Conservation (phyloP, 2,888 invertebrate species). For the Allygus modestus region DNA sequence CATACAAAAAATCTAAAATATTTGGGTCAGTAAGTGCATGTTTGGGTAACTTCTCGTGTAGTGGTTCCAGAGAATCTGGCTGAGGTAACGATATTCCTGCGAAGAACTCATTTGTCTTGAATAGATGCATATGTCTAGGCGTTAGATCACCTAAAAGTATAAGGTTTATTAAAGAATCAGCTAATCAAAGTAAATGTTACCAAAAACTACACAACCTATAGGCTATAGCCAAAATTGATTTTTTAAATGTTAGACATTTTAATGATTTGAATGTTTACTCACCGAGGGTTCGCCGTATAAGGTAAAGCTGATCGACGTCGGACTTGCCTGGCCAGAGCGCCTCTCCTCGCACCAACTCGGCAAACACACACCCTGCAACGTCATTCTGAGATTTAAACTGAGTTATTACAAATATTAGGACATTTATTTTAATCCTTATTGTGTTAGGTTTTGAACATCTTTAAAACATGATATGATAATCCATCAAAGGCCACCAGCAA, state of each 20-base stretch:
- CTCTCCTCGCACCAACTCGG: slow-evolving; percentile 92
- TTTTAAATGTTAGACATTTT: too few relatives aligned
- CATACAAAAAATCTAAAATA: slow-evolving; percentile 91
- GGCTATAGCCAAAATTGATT: too few relatives aligned
- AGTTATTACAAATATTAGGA: too few relatives aligned
- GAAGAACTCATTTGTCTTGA: slow-evolving; percentile 96
- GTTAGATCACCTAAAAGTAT: slow-evolving; percentile 85
- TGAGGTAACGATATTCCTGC: slow-evolving; percentile 95
- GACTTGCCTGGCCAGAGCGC: slow-evolving; percentile 99
- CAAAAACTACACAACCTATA: too few relatives aligned
- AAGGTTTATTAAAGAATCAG: slow-evolving; percentile 39
- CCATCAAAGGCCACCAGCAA: too few relatives aligned
- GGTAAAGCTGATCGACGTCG: slow-evolving; percentile 98
- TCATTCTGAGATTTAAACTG: too few relatives aligned
- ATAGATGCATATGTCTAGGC: slow-evolving; percentile 96
- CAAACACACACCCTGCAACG: slow-evolving; percentile 87
- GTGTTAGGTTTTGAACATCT: too few relatives aligned
- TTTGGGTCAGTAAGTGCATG: slow-evolving; percentile 80
- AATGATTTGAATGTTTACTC: slow-evolving; percentile 53
- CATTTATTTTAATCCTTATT: too few relatives aligned
- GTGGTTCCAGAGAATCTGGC: slow-evolving; percentile 89
- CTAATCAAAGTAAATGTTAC: too few relatives aligned
- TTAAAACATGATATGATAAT: too few relatives aligned
- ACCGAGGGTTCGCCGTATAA: slow-evolving; percentile 95
- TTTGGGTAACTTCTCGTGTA: slow-evolving; percentile 91